phyloP scores from a whole-genome alignment of 2,113 vertebrate species.

The Cyprinodon brontotheroides region DNA sequence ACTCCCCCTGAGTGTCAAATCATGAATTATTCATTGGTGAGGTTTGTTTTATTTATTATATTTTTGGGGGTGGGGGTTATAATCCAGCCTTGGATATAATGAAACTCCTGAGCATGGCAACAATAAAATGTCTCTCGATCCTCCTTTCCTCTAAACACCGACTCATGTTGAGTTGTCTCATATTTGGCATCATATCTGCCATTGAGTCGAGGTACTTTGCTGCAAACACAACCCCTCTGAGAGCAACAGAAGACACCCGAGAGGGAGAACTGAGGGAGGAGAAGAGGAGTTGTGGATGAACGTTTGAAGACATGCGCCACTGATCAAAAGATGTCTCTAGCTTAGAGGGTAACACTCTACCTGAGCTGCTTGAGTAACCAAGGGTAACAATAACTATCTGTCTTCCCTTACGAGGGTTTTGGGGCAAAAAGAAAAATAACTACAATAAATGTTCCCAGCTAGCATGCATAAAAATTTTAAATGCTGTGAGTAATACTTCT shows the following conservation, averaged over 20 bases:
- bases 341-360: constrained; percentile 64
- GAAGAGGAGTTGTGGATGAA: constrained; percentile 43
- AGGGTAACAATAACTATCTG: constrained; percentile 49
- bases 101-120: constrained; percentile 23
- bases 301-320: constrained; percentile 51
- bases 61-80: not conserved
- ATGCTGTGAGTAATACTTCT: too few relatives aligned
- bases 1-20: constrained; percentile 13
- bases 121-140: constrained; percentile 2
- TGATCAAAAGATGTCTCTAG: constrained; percentile 54
- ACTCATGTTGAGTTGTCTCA: constrained; percentile 23
- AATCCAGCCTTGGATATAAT: constrained; percentile 33
- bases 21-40: constrained; percentile 74
- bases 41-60: constrained; percentile 18
- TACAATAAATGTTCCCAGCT: constrained; percentile 32
- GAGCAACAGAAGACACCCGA: constrained; percentile 31
- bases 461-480: not conserved
- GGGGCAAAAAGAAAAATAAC: constrained; percentile 13
- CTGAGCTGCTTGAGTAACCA: constrained; percentile 50
- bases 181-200: constrained; percentile 50
- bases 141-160: constrained; percentile 31
- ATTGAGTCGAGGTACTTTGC: constrained; percentile 55
- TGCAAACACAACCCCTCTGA: constrained; percentile 47
- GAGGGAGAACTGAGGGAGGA: constrained; percentile 12
- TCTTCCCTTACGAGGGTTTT: constrained; percentile 47